These are phyloP conservation scores for Anas acuta DNA, from an alignment of 2,797 vertebrate genomes.

Conservation along the genomic window DNA sequence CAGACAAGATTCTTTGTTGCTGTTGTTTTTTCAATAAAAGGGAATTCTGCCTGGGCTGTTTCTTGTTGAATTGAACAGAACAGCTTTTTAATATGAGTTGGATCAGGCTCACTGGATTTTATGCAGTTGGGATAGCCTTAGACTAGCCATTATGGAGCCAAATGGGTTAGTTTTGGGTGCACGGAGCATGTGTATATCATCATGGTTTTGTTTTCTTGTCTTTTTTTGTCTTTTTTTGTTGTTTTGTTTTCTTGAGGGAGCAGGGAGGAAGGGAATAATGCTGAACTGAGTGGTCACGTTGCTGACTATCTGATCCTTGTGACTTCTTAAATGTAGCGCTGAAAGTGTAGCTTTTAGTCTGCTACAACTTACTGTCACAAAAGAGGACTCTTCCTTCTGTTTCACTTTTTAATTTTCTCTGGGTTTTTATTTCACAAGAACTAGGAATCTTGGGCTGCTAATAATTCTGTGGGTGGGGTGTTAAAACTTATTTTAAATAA, in stretches of 20 bases:
- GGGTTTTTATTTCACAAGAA: constrained; percentile 48
- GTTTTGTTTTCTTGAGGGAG: background rate
- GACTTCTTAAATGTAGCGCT: background rate
- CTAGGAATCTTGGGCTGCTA: constrained; percentile 23
- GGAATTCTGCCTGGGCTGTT: background rate
- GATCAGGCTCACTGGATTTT: background rate
- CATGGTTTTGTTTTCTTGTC: background rate
- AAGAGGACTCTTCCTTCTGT: constrained; percentile 8
- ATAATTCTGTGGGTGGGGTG: constrained; percentile 58
- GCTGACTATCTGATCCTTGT: background rate
- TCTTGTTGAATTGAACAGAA: background rate
- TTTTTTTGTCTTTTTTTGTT: background rate
- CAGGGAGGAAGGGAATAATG: background rate
- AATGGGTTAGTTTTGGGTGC: background rate
- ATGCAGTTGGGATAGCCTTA: background rate
- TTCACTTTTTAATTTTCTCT: constrained; percentile 63
- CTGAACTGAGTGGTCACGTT: background rate
- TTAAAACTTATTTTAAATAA: constrained; percentile 44
- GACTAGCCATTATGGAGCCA: background rate
- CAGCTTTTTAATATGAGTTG: too few relatives aligned
- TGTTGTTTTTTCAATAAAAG: background rate
- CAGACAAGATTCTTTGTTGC: background rate
- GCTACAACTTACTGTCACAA: background rate
- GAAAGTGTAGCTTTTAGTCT: background rate
- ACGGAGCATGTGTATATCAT: background rate